A percentile compares a stretch with the other conserved stretches of the same genome.
phyloP scores from a whole-genome alignment of 2,113 vertebrate genomes.

The Trematocara nigrifrons region DNA sequence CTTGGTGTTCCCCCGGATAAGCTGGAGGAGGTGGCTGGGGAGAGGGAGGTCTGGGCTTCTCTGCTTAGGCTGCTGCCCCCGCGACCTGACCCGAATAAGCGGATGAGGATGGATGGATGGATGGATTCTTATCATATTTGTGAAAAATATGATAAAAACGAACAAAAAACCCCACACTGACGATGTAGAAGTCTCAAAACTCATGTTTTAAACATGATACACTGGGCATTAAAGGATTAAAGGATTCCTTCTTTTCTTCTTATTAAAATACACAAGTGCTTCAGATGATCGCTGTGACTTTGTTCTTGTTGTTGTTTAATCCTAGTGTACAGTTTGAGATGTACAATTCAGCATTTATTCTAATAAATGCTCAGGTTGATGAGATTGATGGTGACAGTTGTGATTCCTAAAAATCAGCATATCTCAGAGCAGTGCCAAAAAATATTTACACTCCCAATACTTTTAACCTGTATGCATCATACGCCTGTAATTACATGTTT shows the following conservation, averaged over 20 bases:
- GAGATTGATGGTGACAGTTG: neutral
- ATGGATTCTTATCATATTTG: neutral
- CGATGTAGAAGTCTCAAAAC: neutral
- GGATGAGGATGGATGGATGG: neutral
- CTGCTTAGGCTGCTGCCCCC: neutral
- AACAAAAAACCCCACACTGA: neutral
- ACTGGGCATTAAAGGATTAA: neutral
- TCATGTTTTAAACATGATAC: neutral
- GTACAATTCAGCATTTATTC: neutral
- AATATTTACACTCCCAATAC: neutral
- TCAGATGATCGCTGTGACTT: neutral
- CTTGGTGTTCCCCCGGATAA: neutral
- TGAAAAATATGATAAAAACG: neutral
- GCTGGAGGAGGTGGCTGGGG: neutral
- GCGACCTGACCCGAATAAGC: neutral
- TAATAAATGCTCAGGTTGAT: neutral
- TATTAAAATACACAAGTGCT: neutral
- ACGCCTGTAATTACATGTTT: neutral
- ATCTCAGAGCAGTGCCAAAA: neutral
- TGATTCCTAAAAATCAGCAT: neutral
- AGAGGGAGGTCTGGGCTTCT: neutral
- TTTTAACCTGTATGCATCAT: neutral
- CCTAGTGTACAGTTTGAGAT: neutral
- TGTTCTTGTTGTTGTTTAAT: accelerated
- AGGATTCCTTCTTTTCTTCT: neutral